Evolutionary conservation across 1,140 invertebrate species (phyloP).

Genomic region (Ceratitis capitata): DNA sequence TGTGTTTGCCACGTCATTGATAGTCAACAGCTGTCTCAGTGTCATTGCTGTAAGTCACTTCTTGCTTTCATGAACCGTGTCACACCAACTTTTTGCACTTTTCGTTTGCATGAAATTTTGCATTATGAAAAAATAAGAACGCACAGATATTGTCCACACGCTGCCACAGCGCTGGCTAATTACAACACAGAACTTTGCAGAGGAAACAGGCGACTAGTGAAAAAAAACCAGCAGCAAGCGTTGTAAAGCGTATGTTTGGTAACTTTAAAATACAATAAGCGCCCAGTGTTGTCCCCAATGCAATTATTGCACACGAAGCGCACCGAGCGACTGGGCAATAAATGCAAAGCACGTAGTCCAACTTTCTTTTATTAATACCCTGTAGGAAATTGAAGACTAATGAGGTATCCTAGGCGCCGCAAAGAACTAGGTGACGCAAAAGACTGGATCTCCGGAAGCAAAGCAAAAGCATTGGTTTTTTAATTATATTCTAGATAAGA

Average conservation of each 20-base stretch:
- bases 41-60: neutral
- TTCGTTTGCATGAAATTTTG: conserved; percentile 1
- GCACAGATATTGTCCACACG: neutral
- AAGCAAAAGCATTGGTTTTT: too few relatives aligned
- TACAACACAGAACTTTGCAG: conserved; percentile 54
- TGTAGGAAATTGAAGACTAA: conserved; percentile 28
- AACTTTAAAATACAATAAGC: conserved; percentile 25
- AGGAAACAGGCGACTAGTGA: conserved; percentile 45
- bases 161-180: conserved; percentile 51
- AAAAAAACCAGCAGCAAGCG: neutral
- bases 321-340: conserved; percentile 44
- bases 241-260: neutral
- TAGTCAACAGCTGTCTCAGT: conserved; percentile 52
- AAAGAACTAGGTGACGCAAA: neutral
- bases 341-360: conserved; percentile 53
- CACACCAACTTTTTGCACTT: neutral
- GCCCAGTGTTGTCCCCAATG: conserved; percentile 4
- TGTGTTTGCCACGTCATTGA: conserved; percentile 42
- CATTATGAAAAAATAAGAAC: neutral
- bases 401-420: neutral
- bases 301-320: conserved; percentile 16
- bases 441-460: too few relatives aligned
- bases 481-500: too few relatives aligned
- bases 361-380: neutral
- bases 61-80: too few relatives aligned